Evolutionary conservation across 92 coral and sea anemone genomes (phyloP), one percentile per base, ranked within the genome.

Genomic region (Chrysogorgia sp.): DNA sequence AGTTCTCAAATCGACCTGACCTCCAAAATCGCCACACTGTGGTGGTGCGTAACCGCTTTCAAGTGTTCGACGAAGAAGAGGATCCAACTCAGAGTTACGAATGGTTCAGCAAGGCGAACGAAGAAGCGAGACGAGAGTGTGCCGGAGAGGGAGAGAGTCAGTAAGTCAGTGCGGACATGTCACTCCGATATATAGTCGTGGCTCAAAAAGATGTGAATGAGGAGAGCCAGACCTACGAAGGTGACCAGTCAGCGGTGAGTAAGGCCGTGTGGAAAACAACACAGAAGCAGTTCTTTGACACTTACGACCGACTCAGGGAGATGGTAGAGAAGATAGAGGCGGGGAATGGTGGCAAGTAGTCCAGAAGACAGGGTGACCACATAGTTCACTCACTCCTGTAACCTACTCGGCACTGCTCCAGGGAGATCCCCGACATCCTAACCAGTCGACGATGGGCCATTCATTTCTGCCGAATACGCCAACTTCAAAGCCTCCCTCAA

Each of bases 51-150:
- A 67, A 67, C 25, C 75, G 33, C 33, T 67, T 35, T 40, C 12
- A 32, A 3, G n/a, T 32, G 34, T 13, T 67, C 0, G 75, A n/a
- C n/a, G n/a, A n/a, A n/a, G n/a, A n/a, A n/a, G 22, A 37, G 9
- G 74, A 67, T 37, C 74, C 47, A 24, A 67, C 75, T 17, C 50
- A 14, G 32, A 41, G 57, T 28, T 67, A 67, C 32, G 56, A 67
- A 53, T 41, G 28, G 31, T 67, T 67, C 32, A 40, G 34, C 26
- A 33, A 67, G 47, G 75, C 75, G 3, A 67, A 67, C 13, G 58
- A 19, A 41, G 26, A 26, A 7, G 75, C 75, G 23, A 41, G 35
- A 29, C 7, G 40, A n/a, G 22, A 28, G 17, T 67, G 55, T 67
- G 56, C 37, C 74, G 7, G 15, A 66, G 49, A 52, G 49, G 13